These are phyloP conservation scores for Eupsilia transversa DNA, from an alignment of 2,888 invertebrate species.

Conservation along the genomic window DNA sequence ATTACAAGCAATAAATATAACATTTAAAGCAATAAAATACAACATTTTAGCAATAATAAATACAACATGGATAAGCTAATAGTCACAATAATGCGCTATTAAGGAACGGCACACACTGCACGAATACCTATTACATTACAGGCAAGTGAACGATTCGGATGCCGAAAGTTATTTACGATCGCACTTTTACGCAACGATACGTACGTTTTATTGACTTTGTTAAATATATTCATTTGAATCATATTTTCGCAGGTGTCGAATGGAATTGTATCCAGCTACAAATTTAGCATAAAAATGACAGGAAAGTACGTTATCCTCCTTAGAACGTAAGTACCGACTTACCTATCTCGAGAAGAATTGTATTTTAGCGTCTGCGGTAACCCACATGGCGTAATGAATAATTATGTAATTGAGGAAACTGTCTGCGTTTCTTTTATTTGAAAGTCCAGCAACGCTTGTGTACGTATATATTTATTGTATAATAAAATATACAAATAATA, in stretches of 20 bases:
- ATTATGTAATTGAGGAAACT: neutral
- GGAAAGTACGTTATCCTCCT: neutral
- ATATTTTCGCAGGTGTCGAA: constrained; percentile 28
- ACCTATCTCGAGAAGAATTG: too few species aligned
- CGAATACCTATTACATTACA: constrained; percentile 74
- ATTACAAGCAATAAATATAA: constrained; percentile 52
- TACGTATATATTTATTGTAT: too few species aligned
- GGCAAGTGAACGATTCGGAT: constrained; percentile 68
- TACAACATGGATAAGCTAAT: constrained; percentile 81
- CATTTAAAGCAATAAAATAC: constrained; percentile 59
- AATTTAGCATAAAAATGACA: neutral
- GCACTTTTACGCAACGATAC: constrained; percentile 76
- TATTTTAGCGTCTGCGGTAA: neutral
- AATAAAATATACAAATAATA: too few species aligned
- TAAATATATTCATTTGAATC: constrained; percentile 44
- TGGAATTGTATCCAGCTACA: neutral
- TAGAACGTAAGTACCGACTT: neutral
- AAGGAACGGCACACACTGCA: constrained; percentile 76
- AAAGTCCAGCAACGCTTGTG: neutral
- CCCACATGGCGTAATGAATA: neutral
- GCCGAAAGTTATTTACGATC: constrained; percentile 77
- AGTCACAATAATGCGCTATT: constrained; percentile 82
- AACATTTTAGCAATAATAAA: constrained; percentile 74
- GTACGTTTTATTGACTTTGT: constrained; percentile 65
- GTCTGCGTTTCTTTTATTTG: neutral